Percentiles rank a stretch among this genome's conserved stretches.
These are phyloP conservation scores for Oxyteleia sp. DNA, from an alignment of 2,888 invertebrate species.

Conservation along the genomic window DNA sequence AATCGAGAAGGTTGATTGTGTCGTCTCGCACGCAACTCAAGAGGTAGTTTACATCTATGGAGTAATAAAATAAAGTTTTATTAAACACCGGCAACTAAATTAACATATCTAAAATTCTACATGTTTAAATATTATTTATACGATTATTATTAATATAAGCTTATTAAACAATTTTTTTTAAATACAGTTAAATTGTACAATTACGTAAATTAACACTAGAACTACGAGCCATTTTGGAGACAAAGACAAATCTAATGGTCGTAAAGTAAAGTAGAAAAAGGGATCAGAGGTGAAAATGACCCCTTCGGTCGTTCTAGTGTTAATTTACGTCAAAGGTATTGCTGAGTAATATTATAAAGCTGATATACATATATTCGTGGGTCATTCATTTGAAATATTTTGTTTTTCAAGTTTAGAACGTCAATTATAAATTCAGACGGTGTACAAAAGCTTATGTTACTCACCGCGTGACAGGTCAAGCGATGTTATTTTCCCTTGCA, in stretches of 20 bases:
- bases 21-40: constrained; percentile 98
- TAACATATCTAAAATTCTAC: too few relatives aligned
- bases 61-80: constrained; percentile 76
- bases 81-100: too few relatives aligned
- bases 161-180: too few relatives aligned
- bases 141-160: background rate
- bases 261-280: too few relatives aligned
- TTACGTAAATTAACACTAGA: too few relatives aligned
- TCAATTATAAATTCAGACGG: constrained; percentile 43
- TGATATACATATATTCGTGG: background rate
- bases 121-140: too few relatives aligned
- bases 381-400: constrained; percentile 19
- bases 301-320: too few relatives aligned
- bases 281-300: too few relatives aligned
- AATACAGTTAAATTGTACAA: too few relatives aligned
- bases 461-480: constrained; percentile 96
- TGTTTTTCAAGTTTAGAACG: constrained; percentile 29
- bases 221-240: too few relatives aligned
- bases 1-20: constrained; percentile 97
- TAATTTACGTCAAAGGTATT: too few relatives aligned
- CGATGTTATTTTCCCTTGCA: constrained; percentile 98
- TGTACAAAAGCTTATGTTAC: constrained; percentile 47
- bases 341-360: background rate
- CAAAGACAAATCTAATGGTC: too few relatives aligned
- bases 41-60: constrained; percentile 95